Percentiles rank a stretch among this genome's conserved stretches.
These are phyloP conservation scores for Sander vitreus DNA, from an alignment of 2,113 vertebrate species.

Conservation along the genomic window DNA sequence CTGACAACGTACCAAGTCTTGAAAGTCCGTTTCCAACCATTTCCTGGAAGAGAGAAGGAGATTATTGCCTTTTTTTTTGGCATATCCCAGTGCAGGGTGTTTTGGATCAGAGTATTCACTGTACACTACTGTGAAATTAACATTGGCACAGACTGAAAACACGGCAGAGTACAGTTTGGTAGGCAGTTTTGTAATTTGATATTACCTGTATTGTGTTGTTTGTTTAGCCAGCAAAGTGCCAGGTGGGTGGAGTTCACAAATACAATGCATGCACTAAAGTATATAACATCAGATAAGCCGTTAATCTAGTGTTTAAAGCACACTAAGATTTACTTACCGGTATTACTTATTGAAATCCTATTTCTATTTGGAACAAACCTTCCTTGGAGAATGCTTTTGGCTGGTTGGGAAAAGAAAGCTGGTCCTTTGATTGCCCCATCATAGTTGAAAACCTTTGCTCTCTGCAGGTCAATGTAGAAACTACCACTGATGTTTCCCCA, in stretches of 20 bases:
- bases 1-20: slow-evolving; percentile 62
- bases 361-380: slow-evolving; percentile 75
- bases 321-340: neutral
- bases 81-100: neutral
- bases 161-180: neutral
- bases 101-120: slow-evolving; percentile 10
- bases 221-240: neutral
- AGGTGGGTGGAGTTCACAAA: neutral
- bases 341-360: neutral
- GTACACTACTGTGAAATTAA: slow-evolving; percentile 13
- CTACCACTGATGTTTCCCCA: slow-evolving; percentile 93
- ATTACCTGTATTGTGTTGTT: slow-evolving; percentile 9
- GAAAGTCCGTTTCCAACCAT: slow-evolving; percentile 87
- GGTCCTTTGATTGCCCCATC: slow-evolving; percentile 88
- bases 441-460: slow-evolving; percentile 86
- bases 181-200: neutral
- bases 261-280: neutral
- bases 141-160: slow-evolving; percentile 8
- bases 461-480: slow-evolving; percentile 90
- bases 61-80: neutral
- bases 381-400: slow-evolving; percentile 86
- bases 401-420: slow-evolving; percentile 78
- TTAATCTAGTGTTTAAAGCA: neutral
- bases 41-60: slow-evolving; percentile 74
- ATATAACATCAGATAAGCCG: neutral